Conservation (phyloP, 1,140 invertebrate genomes). For the Cotesia glomerata region DNA sequence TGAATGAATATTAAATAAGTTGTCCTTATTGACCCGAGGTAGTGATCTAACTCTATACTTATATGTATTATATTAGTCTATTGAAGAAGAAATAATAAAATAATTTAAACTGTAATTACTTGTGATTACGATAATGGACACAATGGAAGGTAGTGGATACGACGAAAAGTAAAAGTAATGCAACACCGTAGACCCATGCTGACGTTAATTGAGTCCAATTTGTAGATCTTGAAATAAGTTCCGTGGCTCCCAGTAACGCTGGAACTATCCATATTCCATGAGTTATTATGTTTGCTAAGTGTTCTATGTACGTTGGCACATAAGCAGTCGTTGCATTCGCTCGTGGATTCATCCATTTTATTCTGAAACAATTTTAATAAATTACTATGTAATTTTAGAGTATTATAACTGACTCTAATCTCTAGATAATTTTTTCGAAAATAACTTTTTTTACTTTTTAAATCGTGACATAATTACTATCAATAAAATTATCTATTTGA, state of each 20-base stretch:
- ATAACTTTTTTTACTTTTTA: no score
- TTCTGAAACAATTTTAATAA: constrained; percentile 59
- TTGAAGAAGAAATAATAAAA: neutral
- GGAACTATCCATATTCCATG: constrained; percentile 88
- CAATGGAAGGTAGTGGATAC: constrained; percentile 92
- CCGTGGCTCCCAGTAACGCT: constrained; percentile 76
- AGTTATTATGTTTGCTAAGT: constrained; percentile 88
- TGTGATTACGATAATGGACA: constrained; percentile 78
- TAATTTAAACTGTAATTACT: constrained; percentile 60
- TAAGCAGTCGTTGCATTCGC: constrained; percentile 72
- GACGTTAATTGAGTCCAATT: constrained; percentile 78
- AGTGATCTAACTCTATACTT: no score
- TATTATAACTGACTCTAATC: no score
- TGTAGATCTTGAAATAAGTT: constrained; percentile 75
- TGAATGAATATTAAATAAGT: no score
- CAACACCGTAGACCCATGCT: constrained; percentile 84
- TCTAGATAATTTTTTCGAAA: no score
- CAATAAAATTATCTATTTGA: neutral
- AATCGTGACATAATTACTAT: neutral
- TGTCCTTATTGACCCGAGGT: no score
- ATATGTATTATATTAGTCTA: no score
- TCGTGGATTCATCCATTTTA: constrained; percentile 74
- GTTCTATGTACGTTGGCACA: constrained; percentile 80
- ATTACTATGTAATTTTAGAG: no score
- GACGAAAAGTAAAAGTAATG: constrained; percentile 84